Percentiles rank a stretch among this genome's conserved stretches.
Evolutionary conservation across 2,113 vertebrate genomes (phyloP).

Genomic region (Anser brachyrhynchus): DNA sequence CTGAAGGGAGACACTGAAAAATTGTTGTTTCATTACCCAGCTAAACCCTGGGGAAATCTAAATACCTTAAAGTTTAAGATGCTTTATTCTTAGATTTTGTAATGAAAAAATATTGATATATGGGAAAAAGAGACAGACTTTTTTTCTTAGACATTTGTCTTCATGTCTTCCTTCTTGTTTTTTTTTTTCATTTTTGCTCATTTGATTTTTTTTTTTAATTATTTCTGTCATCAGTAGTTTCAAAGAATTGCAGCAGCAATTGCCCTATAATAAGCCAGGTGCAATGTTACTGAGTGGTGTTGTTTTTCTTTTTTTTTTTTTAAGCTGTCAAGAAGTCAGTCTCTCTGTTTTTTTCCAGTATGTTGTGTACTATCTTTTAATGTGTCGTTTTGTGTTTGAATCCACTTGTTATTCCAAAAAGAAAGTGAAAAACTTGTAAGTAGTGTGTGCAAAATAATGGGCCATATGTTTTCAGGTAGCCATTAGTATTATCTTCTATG

Average conservation of each 20-base stretch:
- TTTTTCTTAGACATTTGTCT: conserved; percentile 62
- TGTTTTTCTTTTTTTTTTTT: background rate
- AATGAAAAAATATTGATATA: conserved; percentile 69
- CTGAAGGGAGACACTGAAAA: conserved; percentile 42
- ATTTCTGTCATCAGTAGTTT: conserved; percentile 35
- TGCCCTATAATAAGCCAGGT: conserved; percentile 48
- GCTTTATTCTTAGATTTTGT: conserved; percentile 69
- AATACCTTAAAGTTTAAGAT: conserved; percentile 67
- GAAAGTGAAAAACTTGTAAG: background rate
- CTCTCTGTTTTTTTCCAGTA: background rate
- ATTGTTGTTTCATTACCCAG: conserved; percentile 58
- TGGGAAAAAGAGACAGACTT: conserved; percentile 35
- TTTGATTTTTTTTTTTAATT: background rate
- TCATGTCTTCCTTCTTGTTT: background rate
- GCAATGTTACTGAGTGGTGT: background rate
- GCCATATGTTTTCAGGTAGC: background rate
- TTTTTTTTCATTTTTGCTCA: conserved; percentile 34
- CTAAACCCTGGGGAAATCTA: conserved; percentile 67
- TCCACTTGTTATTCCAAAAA: background rate
- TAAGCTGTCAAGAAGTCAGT: background rate
- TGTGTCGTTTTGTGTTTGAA: background rate
- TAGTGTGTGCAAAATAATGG: background rate
- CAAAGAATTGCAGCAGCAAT: conserved; percentile 33
- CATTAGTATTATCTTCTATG: background rate
- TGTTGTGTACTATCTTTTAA: background rate